Evolutionary conservation across 2,113 vertebrate species (phyloP).

Genomic region (Salvelinus namaycush): DNA sequence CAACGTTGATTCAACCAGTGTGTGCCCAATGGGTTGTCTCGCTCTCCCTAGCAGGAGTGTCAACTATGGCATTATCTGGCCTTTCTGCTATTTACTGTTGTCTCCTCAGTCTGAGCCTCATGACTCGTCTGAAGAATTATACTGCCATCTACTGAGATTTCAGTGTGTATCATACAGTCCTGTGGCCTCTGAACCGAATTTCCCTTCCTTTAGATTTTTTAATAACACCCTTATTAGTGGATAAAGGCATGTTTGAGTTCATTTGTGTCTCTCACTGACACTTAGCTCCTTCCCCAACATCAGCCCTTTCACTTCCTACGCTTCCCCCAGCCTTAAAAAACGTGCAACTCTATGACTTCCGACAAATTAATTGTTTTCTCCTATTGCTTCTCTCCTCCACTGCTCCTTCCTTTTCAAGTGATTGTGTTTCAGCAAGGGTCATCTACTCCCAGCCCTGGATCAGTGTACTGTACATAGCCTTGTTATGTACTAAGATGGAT

Average conservation of each 20-base stretch:
- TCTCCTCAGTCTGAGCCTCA: not conserved
- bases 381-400: not conserved
- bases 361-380: not conserved
- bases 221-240: not conserved
- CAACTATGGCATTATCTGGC: not conserved
- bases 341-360: not conserved
- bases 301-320: not conserved
- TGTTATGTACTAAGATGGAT: not conserved
- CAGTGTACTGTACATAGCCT: not conserved
- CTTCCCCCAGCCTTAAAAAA: not conserved
- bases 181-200: not conserved
- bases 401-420: not conserved
- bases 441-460: constrained; percentile 5
- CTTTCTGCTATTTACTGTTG: not conserved
- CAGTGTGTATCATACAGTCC: constrained; percentile 8
- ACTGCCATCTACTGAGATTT: constrained; percentile 45
- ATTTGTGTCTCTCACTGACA: not conserved
- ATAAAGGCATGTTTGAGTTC: not conserved
- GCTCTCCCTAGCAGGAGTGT: not conserved
- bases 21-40: not conserved
- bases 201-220: not conserved
- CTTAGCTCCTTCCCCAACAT: not conserved
- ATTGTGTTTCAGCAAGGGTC: not conserved
- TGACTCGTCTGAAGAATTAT: constrained; percentile 15
- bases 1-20: too few species aligned